A percentile compares a stretch with the other conserved stretches of the same genome.
phyloP scores from a whole-genome alignment of 2,797 vertebrate genomes.

The Rousettus madagascariensis region DNA sequence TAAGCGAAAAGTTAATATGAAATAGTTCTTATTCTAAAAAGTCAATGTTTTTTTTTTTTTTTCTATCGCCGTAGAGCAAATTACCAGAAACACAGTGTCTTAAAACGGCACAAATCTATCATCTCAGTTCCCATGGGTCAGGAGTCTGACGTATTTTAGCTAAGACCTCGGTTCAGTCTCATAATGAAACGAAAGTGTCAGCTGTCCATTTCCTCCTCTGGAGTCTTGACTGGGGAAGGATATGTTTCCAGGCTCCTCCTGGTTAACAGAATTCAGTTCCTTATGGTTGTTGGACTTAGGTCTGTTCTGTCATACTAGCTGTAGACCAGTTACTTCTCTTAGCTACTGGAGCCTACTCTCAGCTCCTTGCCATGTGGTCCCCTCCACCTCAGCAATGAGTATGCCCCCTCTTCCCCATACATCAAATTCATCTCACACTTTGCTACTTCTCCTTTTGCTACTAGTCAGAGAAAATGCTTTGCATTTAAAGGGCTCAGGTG shows the following conservation, averaged over 20 bases:
- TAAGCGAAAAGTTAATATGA: not conserved
- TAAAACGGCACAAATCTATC: not conserved
- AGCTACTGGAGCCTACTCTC: not conserved
- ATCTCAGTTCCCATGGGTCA: not conserved
- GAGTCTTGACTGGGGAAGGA: not conserved
- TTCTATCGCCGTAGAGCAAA: not conserved
- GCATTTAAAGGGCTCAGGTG: not conserved
- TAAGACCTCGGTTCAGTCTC: not conserved
- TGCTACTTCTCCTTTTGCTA: not conserved
- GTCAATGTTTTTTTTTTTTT: not conserved
- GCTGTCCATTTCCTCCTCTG: not conserved
- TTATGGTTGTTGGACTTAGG: not conserved
- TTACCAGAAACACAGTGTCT: not conserved
- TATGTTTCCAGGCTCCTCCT: not conserved
- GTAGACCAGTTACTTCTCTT: too few relatives aligned
- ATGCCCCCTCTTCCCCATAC: not conserved
- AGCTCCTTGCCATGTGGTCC: not conserved
- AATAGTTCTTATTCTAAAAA: not conserved
- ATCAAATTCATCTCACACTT: not conserved
- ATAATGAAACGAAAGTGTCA: not conserved
- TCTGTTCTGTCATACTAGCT: not conserved
- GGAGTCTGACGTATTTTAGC: not conserved
- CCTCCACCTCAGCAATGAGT: not conserved
- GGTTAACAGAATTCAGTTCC: not conserved
- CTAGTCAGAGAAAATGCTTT: not conserved